Base-by-base conservation (phyloP, 2,797 vertebrate genomes). In the Enteromius unitaeniatus region DNA sequence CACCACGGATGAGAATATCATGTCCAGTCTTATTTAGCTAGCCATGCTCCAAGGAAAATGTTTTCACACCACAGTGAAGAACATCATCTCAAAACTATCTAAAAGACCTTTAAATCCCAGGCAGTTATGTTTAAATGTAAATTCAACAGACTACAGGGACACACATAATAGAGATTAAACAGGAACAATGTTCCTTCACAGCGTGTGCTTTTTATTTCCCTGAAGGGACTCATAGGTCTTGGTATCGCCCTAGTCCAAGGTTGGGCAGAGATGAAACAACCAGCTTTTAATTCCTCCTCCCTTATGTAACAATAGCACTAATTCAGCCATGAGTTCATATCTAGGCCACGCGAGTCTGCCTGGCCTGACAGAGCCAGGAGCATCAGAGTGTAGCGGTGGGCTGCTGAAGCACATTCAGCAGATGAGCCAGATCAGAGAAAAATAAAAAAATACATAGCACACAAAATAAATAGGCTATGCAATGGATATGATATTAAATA, bases 261-360 rank as follows among this genome's bases (percentile, higher is more conserved):
- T 31, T 79, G 42, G 62, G 65, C 9, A 6, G 26, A 74, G 60
- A 79, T 58, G 9, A 75, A 86, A 75, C 34, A 69, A 60, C 45
- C 77, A 65, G 67, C 13, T 40, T 67, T 73, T 42, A 77, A 68
- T 37, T 79, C 49, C 40, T 83, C 64, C 37, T 69, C 53, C 64
- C 53, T 78, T 58, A 68, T 40, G 80, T 78, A 86, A 73, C 45
- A 67, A 55, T 40, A 73, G 23, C 15, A 55, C 74, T 77, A 81
- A 82, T 60, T 82, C 65, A 60, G 42, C 31, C 23, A 62, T 47
- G 51, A 85, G 58, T 78, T 82, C 67, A 82, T 68, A 67, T 85
- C 58, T 76, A 81, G 70, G 77, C 49, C 78, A 85, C 1, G 10
- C n/a, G 2, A 62, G 15, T 42, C 28, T 64, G 76, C 55, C 76